A percentile compares a stretch with the other conserved stretches of the same genome.
Conservation (phyloP, 2,888 invertebrate species). For the Netelia melanura region DNA sequence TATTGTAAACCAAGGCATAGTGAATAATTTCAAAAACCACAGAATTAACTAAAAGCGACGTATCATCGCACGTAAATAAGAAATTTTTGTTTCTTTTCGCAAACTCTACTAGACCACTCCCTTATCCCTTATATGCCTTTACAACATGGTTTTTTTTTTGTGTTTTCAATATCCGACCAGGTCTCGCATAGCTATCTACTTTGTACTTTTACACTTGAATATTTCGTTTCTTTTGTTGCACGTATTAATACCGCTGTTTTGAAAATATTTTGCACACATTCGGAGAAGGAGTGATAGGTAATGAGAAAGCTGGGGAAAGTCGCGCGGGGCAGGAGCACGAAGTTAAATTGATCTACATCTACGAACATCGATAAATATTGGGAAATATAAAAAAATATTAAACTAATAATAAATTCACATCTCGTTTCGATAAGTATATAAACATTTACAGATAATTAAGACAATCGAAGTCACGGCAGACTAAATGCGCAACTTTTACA, state of each 20-base stretch:
- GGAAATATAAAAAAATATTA: slow-evolving; percentile 65
- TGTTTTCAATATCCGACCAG: slow-evolving; percentile 77
- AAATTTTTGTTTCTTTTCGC: slow-evolving; percentile 32
- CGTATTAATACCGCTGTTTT: slow-evolving; percentile 54
- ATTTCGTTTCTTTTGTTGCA: slow-evolving; percentile 41
- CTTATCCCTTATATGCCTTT: slow-evolving; percentile 79
- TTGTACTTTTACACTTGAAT: slow-evolving; percentile 77
- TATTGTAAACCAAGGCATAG: slow-evolving; percentile 62
- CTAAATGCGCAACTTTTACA: slow-evolving; percentile 66
- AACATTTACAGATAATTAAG: slow-evolving; percentile 56
- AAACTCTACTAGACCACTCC: slow-evolving; percentile 77
- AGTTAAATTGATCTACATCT: slow-evolving; percentile 52
- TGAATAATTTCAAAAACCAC: slow-evolving; percentile 34
- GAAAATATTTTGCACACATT: slow-evolving; percentile 17
- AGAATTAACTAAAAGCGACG: slow-evolving; percentile 27
- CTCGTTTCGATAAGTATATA: slow-evolving; percentile 60
- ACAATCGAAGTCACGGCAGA: slow-evolving; percentile 60
- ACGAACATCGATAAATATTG: slow-evolving; percentile 51
- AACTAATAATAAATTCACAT: slow-evolving; percentile 67
- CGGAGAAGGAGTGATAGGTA: neutral
- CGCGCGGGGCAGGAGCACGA: neutral
- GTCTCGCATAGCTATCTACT: slow-evolving; percentile 76
- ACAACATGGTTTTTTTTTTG: slow-evolving; percentile 73
- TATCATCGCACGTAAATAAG: slow-evolving; percentile 11
- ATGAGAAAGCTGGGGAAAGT: neutral